Evolutionary conservation across 2,888 invertebrate species (phyloP).

Genomic region (Drosophila merina): DNA sequence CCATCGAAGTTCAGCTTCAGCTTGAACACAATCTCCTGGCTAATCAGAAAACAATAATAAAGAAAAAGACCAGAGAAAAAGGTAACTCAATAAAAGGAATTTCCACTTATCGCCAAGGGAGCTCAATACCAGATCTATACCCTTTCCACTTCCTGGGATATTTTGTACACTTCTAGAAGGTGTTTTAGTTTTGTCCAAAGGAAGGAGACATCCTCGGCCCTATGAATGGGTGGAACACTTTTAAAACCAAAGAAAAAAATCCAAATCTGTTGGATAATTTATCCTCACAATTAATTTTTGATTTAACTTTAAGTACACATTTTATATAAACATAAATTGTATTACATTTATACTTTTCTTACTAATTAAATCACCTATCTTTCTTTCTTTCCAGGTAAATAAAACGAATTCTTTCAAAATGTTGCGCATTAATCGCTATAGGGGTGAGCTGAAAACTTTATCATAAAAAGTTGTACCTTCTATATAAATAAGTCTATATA

Average conservation of each 20-base stretch:
- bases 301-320: no score
- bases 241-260: no score
- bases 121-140: conserved; percentile 16
- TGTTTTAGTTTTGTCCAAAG: no score
- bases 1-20: conserved; percentile 14
- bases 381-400: conserved; percentile 71
- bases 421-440: conserved; percentile 65
- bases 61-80: conserved; percentile 23
- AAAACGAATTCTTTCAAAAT: conserved; percentile 48
- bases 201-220: no score
- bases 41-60: conserved; percentile 70
- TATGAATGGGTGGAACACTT: no score
- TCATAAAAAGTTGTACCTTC: background rate
- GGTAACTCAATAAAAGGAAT: conserved; percentile 74
- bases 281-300: no score
- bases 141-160: background rate
- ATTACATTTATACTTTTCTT: background rate
- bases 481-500: no score
- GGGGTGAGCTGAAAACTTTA: conserved; percentile 60
- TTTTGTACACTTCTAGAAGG: background rate
- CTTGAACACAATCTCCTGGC: conserved; percentile 53
- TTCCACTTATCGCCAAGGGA: conserved; percentile 60
- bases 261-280: no score
- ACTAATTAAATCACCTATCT: conserved; percentile 7
- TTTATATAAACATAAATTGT: no score